Evolutionary conservation across 37 sponge, comb jelly and placozoan species (phyloP).

Genomic region (Chondrilla cf. caribensis): DNA sequence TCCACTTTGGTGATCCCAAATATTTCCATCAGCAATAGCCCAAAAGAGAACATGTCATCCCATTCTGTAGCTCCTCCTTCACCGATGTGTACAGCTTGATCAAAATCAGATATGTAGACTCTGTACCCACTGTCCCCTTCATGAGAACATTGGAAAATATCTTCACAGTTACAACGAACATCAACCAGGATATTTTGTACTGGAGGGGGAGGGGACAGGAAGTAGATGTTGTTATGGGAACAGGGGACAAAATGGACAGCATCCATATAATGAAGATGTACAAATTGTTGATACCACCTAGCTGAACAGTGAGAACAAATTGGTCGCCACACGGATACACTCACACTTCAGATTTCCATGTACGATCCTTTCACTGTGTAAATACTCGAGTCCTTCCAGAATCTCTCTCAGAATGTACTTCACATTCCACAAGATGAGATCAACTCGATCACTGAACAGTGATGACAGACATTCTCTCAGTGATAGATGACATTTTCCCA

Average conservation of each 20-base stretch:
- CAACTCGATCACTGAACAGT: not conserved
- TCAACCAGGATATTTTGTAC: slow-evolving; percentile 9
- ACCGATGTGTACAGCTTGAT: not conserved
- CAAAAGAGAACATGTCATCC: too few species aligned
- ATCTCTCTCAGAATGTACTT: slow-evolving; percentile 26
- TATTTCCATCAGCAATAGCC: too few species aligned
- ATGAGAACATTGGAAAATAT: not conserved
- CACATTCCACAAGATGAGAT: not conserved
- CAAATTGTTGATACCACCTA: too few species aligned
- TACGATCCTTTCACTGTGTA: slow-evolving; percentile 1
- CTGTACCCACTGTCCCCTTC: not conserved
- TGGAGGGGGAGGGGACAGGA: not conserved
- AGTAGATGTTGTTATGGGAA: too few species aligned
- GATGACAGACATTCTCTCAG: too few species aligned
- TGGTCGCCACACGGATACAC: not conserved
- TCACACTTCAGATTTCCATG: slow-evolving; percentile 8
- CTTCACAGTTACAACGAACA: not conserved
- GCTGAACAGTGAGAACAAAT: not conserved
- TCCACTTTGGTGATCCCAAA: too few species aligned
- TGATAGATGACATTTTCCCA: too few species aligned
- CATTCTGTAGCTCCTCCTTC: too few species aligned
- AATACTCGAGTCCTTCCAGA: not conserved
- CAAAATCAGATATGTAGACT: slow-evolving; percentile 23
- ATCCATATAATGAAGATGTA: not conserved
- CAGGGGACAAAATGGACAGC: not conserved